These are phyloP conservation scores for Podarcis cretensis DNA, from an alignment of 2,113 vertebrate genomes.

Conservation along the genomic window DNA sequence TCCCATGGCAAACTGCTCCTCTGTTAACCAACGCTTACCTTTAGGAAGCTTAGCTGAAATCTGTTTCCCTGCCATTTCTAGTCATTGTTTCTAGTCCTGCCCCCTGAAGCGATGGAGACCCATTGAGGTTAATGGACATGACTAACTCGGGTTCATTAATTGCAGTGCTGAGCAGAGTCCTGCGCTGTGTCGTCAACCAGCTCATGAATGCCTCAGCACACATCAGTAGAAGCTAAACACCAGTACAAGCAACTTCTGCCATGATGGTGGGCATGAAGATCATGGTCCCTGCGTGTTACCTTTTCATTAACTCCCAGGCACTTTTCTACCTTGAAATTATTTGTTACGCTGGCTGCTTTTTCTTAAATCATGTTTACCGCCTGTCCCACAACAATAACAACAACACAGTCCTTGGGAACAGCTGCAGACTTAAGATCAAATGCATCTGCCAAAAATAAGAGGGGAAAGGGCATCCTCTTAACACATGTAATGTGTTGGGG, in stretches of 20 bases:
- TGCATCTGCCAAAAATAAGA: accelerated
- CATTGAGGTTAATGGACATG: no score
- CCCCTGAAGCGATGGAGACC: no score
- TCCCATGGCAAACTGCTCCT: no score
- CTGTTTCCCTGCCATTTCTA: no score
- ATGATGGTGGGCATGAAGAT: background rate
- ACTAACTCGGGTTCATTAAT: no score
- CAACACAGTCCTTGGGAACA: background rate
- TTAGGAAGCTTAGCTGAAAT: no score
- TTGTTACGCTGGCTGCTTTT: background rate
- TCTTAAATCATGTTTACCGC: background rate
- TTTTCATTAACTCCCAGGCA: background rate
- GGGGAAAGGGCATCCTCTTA: accelerated
- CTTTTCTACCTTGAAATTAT: background rate
- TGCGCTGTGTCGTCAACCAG: background rate
- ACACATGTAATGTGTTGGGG: background rate
- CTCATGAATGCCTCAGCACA: background rate
- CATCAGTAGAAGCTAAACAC: background rate
- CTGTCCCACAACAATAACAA: background rate
- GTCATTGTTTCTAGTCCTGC: no score
- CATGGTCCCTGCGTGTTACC: background rate
- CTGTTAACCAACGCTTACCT: no score
- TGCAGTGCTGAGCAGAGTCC: no score
- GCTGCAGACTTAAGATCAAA: background rate
- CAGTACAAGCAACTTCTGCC: no score